Base-by-base conservation (phyloP, 2,113 vertebrate species). In the Peromyscus californicus region DNA sequence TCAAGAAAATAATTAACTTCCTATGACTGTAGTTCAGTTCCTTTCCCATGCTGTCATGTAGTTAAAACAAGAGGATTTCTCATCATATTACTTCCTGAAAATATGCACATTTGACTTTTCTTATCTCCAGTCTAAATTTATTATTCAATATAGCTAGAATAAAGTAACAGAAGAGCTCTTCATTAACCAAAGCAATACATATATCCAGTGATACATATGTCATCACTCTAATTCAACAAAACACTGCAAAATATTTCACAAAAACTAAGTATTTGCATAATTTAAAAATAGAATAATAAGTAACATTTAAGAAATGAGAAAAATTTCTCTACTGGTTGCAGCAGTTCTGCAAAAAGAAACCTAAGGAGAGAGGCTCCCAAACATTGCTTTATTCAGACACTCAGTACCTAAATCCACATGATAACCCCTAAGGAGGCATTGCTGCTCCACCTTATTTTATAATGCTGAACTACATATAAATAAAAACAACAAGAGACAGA, bases 141-240 rank as follows among this genome's bases (percentile, higher is more conserved):
- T 59, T 65, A 96, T 80, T 89, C 29, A 85, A 1, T 59, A 94
- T 93, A 15, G 91, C 0, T 36, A 10, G n/a, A 96, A 69, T 72
- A 85, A 76, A 39, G 39, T 54, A 95, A 86, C 72, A 22, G 19
- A 5, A 51, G 51, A 51, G 51, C 51, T 93, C 75, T 48, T 85
- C 59, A 95, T 76, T 91, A 54, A 51, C 61, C 57, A 96, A 91
- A 61, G 42, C 92, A 86, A 94, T 93, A 74, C 1, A 78, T 21
- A 82, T 16, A 94, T 42, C 12, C 29, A 63, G 36, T 82, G 57
- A 92, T 76, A 6, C 26, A 12, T 42, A 85, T 92, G 29, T 19
- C 79, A 59, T 79, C n/a, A 86, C 17, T 95, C 80, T 88, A 89
- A 91, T 78, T 80, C 24, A 94, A 87, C 69, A 90, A 91, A 96